phyloP scores from a whole-genome alignment of 2,888 invertebrate genomes.

The Spodoptera exigua region DNA sequence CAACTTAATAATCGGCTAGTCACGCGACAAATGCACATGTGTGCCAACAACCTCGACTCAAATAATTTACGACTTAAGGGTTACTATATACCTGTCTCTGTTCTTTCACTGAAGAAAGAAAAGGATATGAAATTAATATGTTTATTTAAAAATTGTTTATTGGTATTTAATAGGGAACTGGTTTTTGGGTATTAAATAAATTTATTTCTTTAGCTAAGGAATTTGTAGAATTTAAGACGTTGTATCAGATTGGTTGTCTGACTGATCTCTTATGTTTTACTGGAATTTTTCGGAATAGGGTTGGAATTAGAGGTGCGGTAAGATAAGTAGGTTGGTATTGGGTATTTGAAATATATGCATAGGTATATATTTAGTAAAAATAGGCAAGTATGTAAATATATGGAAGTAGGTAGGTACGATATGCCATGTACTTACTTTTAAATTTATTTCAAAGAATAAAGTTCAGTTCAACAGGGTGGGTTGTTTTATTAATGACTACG shows the following conservation, averaged over 20 bases:
- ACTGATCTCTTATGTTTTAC: slow-evolving; percentile 49
- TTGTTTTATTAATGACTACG: too few relatives aligned
- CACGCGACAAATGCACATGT: slow-evolving; percentile 84
- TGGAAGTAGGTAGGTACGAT: too few relatives aligned
- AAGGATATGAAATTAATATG: slow-evolving; percentile 67
- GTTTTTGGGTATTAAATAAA: slow-evolving; percentile 58
- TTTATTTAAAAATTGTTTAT: slow-evolving; percentile 84
- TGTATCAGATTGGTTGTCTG: slow-evolving; percentile 48
- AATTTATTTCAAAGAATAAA: too few relatives aligned
- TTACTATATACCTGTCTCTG: slow-evolving; percentile 66
- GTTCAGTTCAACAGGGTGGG: neutral
- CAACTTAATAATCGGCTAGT: slow-evolving; percentile 84
- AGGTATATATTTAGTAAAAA: too few relatives aligned
- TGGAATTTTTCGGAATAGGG: slow-evolving; percentile 33
- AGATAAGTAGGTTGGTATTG: too few relatives aligned
- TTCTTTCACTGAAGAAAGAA: slow-evolving; percentile 50
- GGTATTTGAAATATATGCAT: too few relatives aligned
- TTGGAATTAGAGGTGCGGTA: too few relatives aligned
- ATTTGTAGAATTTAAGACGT: slow-evolving; percentile 58
- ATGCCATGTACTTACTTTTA: too few relatives aligned
- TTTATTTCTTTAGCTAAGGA: slow-evolving; percentile 64
- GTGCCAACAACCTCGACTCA: slow-evolving; percentile 72
- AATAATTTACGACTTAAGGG: slow-evolving; percentile 84
- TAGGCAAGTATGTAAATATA: too few relatives aligned
- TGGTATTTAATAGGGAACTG: slow-evolving; percentile 77